Evolutionary conservation across 1,140 invertebrate species (phyloP).

Genomic region (Andrena cerasifolii): DNA sequence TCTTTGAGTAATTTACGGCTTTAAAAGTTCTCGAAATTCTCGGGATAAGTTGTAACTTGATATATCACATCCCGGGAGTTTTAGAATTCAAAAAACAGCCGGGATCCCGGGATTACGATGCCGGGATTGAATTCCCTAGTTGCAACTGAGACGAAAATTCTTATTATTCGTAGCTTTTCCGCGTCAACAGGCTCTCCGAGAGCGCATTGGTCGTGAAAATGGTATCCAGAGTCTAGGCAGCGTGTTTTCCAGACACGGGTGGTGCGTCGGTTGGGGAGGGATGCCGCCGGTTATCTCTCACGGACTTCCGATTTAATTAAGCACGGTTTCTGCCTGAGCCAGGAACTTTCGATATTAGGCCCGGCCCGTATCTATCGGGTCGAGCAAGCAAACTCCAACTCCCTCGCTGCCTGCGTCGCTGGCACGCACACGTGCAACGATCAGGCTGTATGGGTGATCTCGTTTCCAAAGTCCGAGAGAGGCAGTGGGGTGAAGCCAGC

Average conservation of each 20-base stretch:
- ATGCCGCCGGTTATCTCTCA: slow-evolving; percentile 60
- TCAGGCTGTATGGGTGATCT: slow-evolving; percentile 60
- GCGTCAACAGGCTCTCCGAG: neutral
- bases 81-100: too few relatives aligned
- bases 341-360: slow-evolving; percentile 72
- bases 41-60: too few relatives aligned
- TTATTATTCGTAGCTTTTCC: neutral
- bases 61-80: too few relatives aligned
- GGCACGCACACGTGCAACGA: slow-evolving; percentile 1
- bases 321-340: slow-evolving; percentile 50
- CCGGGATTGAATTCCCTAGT: too few relatives aligned
- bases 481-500: slow-evolving; percentile 31
- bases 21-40: too few relatives aligned
- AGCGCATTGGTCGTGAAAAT: neutral
- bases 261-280: neutral
- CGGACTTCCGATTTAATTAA: slow-evolving; percentile 74
- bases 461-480: slow-evolving; percentile 58
- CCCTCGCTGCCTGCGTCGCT: slow-evolving; percentile 1
- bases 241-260: slow-evolving; percentile 25
- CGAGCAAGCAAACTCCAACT: slow-evolving; percentile 48
- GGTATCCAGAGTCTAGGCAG: neutral
- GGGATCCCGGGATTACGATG: too few relatives aligned
- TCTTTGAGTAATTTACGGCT: too few relatives aligned
- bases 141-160: too few relatives aligned
- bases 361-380: slow-evolving; percentile 59